phyloP scores from a whole-genome alignment of 2,113 vertebrate species.

The Salvator merianae region DNA sequence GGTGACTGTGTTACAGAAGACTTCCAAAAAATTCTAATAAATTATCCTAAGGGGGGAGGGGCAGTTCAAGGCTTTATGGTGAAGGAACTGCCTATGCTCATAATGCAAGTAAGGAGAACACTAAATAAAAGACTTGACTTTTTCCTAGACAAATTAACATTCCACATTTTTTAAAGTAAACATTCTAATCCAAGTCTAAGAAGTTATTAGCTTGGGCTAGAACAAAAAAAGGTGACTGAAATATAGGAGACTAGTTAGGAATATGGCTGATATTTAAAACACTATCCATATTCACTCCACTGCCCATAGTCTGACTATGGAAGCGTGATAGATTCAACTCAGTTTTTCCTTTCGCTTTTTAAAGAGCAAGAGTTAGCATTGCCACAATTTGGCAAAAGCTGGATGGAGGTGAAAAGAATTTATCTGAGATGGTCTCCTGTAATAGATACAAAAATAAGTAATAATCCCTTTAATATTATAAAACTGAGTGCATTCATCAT shows the following conservation, averaged over 20 bases:
- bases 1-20: background rate
- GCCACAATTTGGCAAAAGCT: background rate
- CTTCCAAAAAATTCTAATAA: background rate
- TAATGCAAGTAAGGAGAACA: background rate
- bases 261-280: background rate
- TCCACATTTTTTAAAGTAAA: background rate
- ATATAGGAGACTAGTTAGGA: background rate
- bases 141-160: background rate
- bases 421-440: background rate
- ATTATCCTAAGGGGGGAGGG: background rate
- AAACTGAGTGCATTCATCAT: background rate
- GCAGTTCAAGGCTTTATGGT: background rate
- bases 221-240: background rate
- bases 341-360: constrained; percentile 23
- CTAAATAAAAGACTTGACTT: too few relatives aligned
- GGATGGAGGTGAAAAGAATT: background rate
- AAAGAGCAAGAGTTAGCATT: background rate
- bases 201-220: background rate
- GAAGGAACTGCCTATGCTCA: background rate
- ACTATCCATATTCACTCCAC: background rate
- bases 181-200: background rate
- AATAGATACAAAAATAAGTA: background rate
- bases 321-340: background rate
- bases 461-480: background rate
- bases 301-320: background rate